Base-by-base conservation (phyloP, 2,888 invertebrate species). In the Netelia inedita region DNA sequence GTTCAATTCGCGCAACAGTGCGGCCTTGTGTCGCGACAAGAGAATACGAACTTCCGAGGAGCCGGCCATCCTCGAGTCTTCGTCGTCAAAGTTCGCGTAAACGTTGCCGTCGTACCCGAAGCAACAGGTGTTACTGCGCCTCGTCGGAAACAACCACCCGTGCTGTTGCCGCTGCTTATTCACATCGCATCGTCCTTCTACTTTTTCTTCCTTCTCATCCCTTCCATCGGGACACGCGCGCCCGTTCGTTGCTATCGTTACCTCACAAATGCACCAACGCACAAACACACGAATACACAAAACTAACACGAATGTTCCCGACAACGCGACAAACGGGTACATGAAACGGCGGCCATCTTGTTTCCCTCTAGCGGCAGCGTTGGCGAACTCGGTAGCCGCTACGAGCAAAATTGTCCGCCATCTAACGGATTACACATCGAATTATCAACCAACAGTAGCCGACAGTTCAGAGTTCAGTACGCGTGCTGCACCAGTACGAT, bases 1-100 rank as follows among this genome's bases (percentile, higher is more conserved):
- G 90, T 95, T 94, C 88, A 96, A 92, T 94, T 96, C 96, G 83
- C 95, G 95, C 90, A 96, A 94, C 89, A 96, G 94, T 83, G 95
- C 95, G 69, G 95, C 94, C 93, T 95, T 95, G 93, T 96, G 96
- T 76, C 96, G 95, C 88, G 95, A 94, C 81, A 96, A 94, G 87
- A 96, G 94, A 89, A 95, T 95, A 92, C 95, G 95, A 88, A 96
- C 96, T 83, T 95, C 95, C 53, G 94, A 94, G 84, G 93, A 94
- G 91, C 94, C 94, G 87, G 95, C 94, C 95, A 95, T 95, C 94
- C 94, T 94, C 94, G 91, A 89, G 94, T 53, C 61, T 53, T 19
- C 14, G 41, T 53, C 10, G 46, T 21, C 57, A 28, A 28, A 28
- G 57, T 28, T 35, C 59, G 69, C 79, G 82, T 82, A 83, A 73